These are phyloP conservation scores for Sarotherodon lohbergeri DNA, from an alignment of 2,113 vertebrate genomes.

Conservation along the genomic window DNA sequence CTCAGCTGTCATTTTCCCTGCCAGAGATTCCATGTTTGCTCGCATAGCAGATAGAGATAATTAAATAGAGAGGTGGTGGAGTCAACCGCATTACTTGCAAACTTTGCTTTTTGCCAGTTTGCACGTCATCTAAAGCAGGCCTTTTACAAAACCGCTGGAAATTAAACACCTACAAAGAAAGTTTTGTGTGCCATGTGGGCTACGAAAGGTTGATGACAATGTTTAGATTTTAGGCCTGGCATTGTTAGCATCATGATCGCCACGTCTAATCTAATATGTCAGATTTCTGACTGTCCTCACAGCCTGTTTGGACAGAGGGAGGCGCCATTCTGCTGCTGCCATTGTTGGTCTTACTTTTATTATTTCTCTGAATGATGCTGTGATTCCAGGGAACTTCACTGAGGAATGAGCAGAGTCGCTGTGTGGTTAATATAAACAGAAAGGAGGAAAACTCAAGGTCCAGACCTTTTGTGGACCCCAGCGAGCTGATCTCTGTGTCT, in stretches of 20 bases:
- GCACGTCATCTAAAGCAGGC: neutral
- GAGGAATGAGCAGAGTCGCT: neutral
- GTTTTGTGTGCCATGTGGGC: neutral
- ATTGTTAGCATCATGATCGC: neutral
- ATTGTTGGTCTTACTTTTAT: neutral
- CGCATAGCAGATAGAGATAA: neutral
- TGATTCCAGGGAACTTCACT: neutral
- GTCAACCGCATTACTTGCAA: slow-evolving; percentile 7
- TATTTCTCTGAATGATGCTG: neutral
- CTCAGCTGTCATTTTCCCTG: neutral
- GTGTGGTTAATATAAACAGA: neutral
- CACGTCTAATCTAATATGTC: neutral
- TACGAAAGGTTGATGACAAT: neutral
- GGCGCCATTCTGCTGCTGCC: slow-evolving; percentile 14
- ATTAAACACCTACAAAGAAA: slow-evolving; percentile 1
- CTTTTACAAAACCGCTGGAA: neutral
- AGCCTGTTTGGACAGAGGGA: slow-evolving; percentile 23
- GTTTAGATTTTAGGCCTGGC: neutral
- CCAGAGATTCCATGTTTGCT: neutral
- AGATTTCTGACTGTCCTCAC: neutral
- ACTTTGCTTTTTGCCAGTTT: neutral
- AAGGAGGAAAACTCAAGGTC: neutral
- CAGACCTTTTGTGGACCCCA: neutral
- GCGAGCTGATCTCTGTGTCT: slow-evolving; percentile 27
- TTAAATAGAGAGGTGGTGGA: neutral